Percentiles rank a stretch among this genome's conserved stretches.
Evolutionary conservation across 2,113 vertebrate genomes (phyloP).

Genomic region (Orientallactaga bullata): DNA sequence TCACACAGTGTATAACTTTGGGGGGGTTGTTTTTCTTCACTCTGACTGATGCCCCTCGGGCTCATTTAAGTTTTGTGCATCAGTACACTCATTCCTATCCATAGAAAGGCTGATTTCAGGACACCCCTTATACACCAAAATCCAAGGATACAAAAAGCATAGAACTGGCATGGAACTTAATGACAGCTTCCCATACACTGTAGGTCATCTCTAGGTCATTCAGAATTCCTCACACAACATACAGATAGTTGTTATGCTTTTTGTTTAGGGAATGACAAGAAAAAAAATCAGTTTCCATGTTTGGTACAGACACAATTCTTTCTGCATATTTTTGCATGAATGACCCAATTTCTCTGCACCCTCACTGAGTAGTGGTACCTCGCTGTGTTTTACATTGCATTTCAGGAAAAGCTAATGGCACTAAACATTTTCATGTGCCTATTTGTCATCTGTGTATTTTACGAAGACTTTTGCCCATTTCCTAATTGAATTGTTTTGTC

Average conservation of each 20-base stretch:
- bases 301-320: not conserved
- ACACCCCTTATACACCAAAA: not conserved
- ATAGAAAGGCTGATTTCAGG: too few relatives aligned
- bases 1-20: not conserved
- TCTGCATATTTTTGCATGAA: not conserved
- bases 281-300: not conserved
- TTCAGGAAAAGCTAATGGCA: not conserved
- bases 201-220: not conserved
- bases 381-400: rapidly evolving
- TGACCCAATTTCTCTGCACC: rapidly evolving
- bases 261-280: not conserved
- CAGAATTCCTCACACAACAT: not conserved
- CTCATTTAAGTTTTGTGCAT: not conserved
- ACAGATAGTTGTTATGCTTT: not conserved
- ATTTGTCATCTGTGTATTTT: not conserved
- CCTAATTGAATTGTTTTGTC: not conserved
- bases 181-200: too few relatives aligned
- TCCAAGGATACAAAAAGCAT: not conserved
- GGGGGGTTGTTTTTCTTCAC: not conserved
- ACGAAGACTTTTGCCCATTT: not conserved
- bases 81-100: not conserved
- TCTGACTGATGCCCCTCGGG: not conserved
- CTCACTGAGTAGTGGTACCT: rapidly evolving
- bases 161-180: not conserved
- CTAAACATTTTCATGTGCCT: not conserved